These are phyloP conservation scores for Strix aluco DNA, from an alignment of 2,113 vertebrate genomes.

Conservation along the genomic window DNA sequence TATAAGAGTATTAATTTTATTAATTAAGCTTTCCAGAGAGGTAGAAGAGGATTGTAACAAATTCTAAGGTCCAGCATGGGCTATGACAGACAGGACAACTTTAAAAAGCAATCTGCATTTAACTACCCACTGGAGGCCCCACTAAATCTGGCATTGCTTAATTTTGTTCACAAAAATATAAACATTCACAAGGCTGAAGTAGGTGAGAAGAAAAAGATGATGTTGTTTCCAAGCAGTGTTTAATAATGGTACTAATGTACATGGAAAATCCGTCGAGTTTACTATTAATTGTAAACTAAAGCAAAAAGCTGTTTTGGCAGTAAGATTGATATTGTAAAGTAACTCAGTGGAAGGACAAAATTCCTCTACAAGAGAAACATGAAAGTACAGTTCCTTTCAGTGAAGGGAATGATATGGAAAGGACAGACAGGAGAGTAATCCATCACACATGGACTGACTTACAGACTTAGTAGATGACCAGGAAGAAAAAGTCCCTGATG, in stretches of 20 bases:
- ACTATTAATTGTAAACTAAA: background rate
- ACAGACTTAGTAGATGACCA: background rate
- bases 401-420: background rate
- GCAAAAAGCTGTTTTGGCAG: background rate
- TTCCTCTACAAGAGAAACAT: background rate
- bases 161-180: background rate
- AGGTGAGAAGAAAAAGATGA: background rate
- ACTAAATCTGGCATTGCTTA: background rate
- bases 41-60: background rate
- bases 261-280: background rate
- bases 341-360: background rate
- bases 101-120: background rate
- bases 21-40: background rate
- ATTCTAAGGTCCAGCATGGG: background rate
- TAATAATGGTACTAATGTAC: background rate
- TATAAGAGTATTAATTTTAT: background rate
- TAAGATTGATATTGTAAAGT: background rate
- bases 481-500: conserved; percentile 14
- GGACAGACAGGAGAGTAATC: background rate
- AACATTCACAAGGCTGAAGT: background rate
- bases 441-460: background rate
- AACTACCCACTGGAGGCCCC: background rate
- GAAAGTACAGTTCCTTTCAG: background rate
- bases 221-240: background rate
- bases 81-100: background rate